Conservation (phyloP, 1,140 invertebrate genomes). For the Pogonomyrmex barbatus region DNA sequence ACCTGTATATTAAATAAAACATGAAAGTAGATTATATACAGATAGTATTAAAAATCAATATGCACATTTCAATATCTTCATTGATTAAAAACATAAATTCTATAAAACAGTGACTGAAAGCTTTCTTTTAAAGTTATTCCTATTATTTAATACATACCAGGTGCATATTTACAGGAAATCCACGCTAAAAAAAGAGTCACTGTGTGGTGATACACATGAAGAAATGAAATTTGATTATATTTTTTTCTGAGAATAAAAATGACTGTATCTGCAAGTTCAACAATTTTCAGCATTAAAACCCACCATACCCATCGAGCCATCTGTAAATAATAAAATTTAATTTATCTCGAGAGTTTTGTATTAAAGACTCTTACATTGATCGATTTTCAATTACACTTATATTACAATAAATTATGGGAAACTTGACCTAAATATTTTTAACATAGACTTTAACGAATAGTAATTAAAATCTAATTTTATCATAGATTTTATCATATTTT, state of each 20-base stretch:
- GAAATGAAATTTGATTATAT: conserved; percentile 89
- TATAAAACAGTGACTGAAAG: background rate
- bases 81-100: background rate
- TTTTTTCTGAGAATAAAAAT: conserved; percentile 92
- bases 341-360: background rate
- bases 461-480: conserved; percentile 34
- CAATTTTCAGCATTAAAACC: conserved; percentile 85
- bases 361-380: background rate
- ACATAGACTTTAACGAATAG: background rate
- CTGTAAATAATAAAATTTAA: conserved; percentile 55
- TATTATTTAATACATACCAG: conserved; percentile 84
- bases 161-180: conserved; percentile 89
- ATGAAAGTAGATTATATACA: background rate
- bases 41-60: background rate
- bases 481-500: background rate
- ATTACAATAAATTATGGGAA: background rate
- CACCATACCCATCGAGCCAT: conserved; percentile 85
- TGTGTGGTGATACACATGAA: conserved; percentile 91
- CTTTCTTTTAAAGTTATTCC: background rate
- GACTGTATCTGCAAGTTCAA: conserved; percentile 86
- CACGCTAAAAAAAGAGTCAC: conserved; percentile 89
- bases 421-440: background rate
- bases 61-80: background rate
- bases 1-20: conserved; percentile 71
- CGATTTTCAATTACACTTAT: background rate